phyloP scores from a whole-genome alignment of 2,797 vertebrate genomes.

The Tympanoctomys barrerae region DNA sequence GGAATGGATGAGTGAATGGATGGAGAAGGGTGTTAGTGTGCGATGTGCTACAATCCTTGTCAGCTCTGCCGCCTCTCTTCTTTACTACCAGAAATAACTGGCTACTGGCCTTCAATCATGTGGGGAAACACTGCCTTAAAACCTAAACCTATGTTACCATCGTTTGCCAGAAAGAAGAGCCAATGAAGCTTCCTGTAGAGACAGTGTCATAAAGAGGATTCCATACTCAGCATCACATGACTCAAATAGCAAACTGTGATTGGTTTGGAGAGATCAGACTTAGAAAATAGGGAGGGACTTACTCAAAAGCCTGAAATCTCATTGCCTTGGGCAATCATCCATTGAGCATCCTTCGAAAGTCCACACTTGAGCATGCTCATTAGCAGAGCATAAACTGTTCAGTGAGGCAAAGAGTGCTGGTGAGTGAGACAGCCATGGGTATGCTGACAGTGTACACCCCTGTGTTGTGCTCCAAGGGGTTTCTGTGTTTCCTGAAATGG shows the following conservation, averaged over 20 bases:
- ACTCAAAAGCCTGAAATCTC: neutral
- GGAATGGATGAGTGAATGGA: too few species aligned
- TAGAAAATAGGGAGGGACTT: neutral
- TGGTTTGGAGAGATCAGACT: neutral
- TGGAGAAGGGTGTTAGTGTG: rapidly evolving
- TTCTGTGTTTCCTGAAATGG: neutral
- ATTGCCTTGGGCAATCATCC: neutral
- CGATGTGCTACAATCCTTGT: neutral
- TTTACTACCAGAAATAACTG: neutral
- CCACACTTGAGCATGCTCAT: neutral
- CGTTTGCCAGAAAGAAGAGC: neutral
- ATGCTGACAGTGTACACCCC: neutral
- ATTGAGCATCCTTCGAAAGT: neutral
- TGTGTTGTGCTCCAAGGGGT: neutral
- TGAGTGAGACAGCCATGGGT: neutral
- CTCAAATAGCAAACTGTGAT: neutral
- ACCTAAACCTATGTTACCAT: neutral
- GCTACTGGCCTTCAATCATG: rapidly evolving
- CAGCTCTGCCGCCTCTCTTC: neutral
- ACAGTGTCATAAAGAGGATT: neutral
- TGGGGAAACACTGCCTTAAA: neutral
- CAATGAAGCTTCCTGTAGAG: neutral
- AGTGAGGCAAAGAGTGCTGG: neutral
- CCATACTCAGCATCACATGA: neutral
- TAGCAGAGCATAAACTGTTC: neutral